A percentile compares a stretch with the other conserved stretches of the same genome.
phyloP scores from a whole-genome alignment of 2,797 vertebrate genomes.

The Thalassophryne amazonica region DNA sequence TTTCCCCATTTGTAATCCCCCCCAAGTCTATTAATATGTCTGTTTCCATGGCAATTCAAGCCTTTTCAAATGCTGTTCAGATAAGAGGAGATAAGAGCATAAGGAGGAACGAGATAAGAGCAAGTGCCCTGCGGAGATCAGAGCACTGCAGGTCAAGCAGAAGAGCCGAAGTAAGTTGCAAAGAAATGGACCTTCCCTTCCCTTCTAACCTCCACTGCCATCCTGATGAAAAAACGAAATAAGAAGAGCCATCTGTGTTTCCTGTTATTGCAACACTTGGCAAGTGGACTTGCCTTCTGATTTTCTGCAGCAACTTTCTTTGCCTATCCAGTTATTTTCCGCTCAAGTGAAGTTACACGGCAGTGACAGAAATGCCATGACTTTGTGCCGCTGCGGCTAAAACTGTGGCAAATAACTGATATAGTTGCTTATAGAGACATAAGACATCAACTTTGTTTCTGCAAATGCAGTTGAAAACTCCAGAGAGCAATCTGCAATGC shows the following conservation, averaged over 20 bases:
- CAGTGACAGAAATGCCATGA: neutral
- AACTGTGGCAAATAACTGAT: neutral
- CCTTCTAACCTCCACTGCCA: slow-evolving; percentile 20
- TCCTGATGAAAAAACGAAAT: slow-evolving; percentile 20
- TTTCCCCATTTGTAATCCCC: slow-evolving; percentile 64
- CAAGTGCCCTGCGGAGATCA: slow-evolving; percentile 69
- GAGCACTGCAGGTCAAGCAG: slow-evolving; percentile 60
- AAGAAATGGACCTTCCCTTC: slow-evolving; percentile 42
- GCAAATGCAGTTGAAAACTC: no score
- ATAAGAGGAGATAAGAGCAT: slow-evolving; percentile 73
- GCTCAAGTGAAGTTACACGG: slow-evolving; percentile 2
- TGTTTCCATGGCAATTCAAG: slow-evolving; percentile 71
- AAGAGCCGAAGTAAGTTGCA: slow-evolving; percentile 49
- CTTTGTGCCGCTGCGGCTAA: neutral
- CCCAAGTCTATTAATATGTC: slow-evolving; percentile 66
- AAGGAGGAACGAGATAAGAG: slow-evolving; percentile 68
- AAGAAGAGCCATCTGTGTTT: slow-evolving; percentile 4
- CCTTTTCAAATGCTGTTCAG: slow-evolving; percentile 60
- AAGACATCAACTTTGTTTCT: no score
- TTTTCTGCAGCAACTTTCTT: slow-evolving; percentile 8
- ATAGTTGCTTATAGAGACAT: no score
- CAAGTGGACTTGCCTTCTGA: neutral
- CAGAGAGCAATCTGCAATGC: no score
- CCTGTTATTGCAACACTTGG: slow-evolving; percentile 9
- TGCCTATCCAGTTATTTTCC: slow-evolving; percentile 14